These are phyloP conservation scores for Uria lomvia DNA, from an alignment of 2,113 vertebrate genomes.

Conservation along the genomic window DNA sequence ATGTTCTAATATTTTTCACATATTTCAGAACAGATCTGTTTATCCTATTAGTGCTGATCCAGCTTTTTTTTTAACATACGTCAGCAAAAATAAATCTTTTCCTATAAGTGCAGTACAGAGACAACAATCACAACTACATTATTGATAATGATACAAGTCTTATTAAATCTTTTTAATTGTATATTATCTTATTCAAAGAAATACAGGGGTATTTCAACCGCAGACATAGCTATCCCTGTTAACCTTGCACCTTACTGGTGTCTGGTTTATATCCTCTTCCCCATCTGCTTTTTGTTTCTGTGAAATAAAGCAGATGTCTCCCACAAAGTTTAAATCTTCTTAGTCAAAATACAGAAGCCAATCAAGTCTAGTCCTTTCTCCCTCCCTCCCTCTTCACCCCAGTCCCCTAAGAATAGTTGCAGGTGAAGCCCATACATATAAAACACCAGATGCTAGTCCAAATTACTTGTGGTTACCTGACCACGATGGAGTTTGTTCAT, in stretches of 20 bases:
- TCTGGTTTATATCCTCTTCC: not conserved
- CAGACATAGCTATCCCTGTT: not conserved
- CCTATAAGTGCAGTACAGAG: not conserved
- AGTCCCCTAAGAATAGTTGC: not conserved
- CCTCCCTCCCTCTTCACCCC: not conserved
- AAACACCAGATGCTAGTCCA: not conserved
- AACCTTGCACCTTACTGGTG: not conserved
- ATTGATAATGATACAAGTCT: not conserved
- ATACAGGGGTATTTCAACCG: not conserved
- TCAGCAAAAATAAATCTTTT: constrained; percentile 33
- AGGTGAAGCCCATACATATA: not conserved
- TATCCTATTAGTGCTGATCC: constrained; percentile 26
- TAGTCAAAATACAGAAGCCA: constrained; percentile 38
- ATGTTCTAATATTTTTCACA: not conserved
- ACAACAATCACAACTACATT: not conserved
- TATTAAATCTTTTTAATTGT: not conserved
- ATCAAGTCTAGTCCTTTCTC: not conserved
- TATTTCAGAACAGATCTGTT: not conserved
- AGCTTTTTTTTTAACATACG: not conserved
- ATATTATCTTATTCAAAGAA: not conserved
- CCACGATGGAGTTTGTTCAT: not conserved
- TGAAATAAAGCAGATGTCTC: constrained; percentile 28
- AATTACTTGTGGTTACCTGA: constrained; percentile 4
- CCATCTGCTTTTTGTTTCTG: constrained; percentile 32
- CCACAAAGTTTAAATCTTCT: not conserved